Evolutionary conservation across 2,113 vertebrate species (phyloP).

Genomic region (Heloderma charlesbogerti): DNA sequence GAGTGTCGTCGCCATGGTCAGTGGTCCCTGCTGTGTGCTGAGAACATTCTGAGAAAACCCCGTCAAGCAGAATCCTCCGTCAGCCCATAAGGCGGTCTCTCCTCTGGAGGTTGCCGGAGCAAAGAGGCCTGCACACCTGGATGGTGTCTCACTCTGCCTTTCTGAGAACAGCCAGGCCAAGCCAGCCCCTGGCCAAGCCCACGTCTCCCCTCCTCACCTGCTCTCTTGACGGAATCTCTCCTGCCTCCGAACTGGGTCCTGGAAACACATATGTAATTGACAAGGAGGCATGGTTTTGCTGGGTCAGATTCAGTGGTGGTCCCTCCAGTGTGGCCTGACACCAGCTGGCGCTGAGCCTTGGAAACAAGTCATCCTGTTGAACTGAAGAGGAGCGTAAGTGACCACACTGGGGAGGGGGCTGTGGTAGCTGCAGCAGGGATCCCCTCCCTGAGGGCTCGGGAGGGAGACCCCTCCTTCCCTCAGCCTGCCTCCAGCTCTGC

Average conservation of each 20-base stretch:
- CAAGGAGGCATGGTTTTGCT: slow-evolving; percentile 12
- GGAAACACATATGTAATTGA: not conserved
- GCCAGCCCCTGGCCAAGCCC: not conserved
- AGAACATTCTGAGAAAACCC: not conserved
- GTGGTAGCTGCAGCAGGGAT: slow-evolving; percentile 37
- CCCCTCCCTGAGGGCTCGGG: not conserved
- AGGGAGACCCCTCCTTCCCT: not conserved
- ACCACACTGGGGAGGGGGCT: not conserved
- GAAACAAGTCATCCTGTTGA: slow-evolving; percentile 54
- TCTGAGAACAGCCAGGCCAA: not conserved
- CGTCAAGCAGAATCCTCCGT: too few species aligned
- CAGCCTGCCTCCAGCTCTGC: not conserved
- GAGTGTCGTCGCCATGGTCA: too few species aligned
- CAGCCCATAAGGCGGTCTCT: not conserved
- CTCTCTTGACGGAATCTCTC: not conserved
- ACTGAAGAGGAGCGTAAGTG: not conserved
- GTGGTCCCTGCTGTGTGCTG: not conserved
- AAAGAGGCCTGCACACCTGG: fast-evolving
- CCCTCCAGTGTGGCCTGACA: slow-evolving; percentile 24
- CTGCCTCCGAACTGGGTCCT: not conserved
- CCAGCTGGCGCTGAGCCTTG: not conserved
- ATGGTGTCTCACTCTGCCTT: fast-evolving
- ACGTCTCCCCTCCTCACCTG: fast-evolving
- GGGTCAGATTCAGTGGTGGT: slow-evolving; percentile 12
- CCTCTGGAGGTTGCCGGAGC: not conserved